Evolutionary conservation across 2,797 vertebrate species (phyloP).

Genomic region (Okamejei kenojei): DNA sequence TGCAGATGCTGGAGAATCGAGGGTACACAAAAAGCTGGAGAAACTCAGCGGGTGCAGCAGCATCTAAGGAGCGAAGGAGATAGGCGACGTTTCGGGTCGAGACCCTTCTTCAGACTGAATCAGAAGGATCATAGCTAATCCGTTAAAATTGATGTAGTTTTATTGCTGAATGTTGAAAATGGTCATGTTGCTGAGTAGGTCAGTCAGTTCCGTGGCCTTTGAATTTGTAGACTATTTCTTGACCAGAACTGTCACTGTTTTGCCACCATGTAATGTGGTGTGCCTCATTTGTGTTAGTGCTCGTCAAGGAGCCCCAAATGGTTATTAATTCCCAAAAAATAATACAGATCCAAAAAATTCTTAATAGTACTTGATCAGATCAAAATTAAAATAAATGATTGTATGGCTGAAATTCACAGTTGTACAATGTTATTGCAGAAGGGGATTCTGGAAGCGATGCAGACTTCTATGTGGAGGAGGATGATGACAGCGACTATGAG

Average conservation of each 20-base stretch:
- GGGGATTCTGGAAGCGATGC: conserved; percentile 84
- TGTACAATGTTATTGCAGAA: conserved; percentile 39
- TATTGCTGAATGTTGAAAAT: background rate
- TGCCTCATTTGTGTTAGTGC: background rate
- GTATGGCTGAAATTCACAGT: conserved; percentile 5
- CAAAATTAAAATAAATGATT: background rate
- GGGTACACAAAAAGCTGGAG: too few relatives aligned
- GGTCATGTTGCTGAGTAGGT: background rate
- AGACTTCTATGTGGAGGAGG: conserved; percentile 87
- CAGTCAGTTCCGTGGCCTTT: background rate
- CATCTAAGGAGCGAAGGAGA: too few relatives aligned
- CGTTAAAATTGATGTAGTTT: background rate
- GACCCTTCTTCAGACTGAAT: too few relatives aligned
- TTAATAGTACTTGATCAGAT: background rate
- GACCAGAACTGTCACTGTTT: background rate
- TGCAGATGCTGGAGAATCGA: too few relatives aligned
- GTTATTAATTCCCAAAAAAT: background rate
- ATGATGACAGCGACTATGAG: conserved; percentile 95
- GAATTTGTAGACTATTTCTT: background rate
- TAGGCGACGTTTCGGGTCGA: too few relatives aligned
- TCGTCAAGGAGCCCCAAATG: background rate
- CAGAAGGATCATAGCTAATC: too few relatives aligned
- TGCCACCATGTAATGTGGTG: too few relatives aligned
- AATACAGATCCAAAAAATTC: background rate
- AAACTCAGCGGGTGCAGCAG: too few relatives aligned